Percentiles rank a stretch among this genome's conserved stretches.
phyloP scores from a whole-genome alignment of 2,888 invertebrate genomes.

The Zygogramma bicolorata region DNA sequence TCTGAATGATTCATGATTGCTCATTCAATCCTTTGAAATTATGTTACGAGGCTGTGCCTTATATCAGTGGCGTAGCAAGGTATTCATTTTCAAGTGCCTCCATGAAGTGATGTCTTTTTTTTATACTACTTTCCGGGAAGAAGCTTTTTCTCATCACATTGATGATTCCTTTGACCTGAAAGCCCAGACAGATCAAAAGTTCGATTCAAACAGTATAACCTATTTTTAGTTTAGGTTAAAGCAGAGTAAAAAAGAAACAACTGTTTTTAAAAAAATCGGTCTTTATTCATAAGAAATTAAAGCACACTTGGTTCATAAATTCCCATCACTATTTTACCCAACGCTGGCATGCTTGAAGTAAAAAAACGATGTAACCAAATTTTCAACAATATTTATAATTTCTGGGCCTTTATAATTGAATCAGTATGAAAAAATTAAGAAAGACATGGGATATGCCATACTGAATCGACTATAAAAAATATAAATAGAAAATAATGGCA shows the following conservation, averaged over 20 bases:
- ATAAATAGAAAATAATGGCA: slow-evolving; percentile 61
- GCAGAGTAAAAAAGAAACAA: slow-evolving; percentile 30
- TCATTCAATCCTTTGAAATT: too few species aligned
- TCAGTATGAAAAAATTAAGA: slow-evolving; percentile 33
- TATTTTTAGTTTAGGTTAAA: too few species aligned
- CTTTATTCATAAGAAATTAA: slow-evolving; percentile 67
- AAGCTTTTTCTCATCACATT: too few species aligned
- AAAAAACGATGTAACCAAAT: slow-evolving; percentile 56
- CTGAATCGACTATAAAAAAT: slow-evolving; percentile 47
- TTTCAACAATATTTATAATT: slow-evolving; percentile 51
- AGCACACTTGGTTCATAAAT: slow-evolving; percentile 68
- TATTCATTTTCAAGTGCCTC: too few species aligned
- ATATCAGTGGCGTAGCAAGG: too few species aligned
- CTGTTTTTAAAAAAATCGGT: slow-evolving; percentile 64
- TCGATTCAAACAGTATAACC: too few species aligned
- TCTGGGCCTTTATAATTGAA: slow-evolving; percentile 30
- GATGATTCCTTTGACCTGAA: too few species aligned
- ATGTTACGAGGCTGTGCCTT: too few species aligned
- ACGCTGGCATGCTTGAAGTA: slow-evolving; percentile 57
- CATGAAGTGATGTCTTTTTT: too few species aligned
- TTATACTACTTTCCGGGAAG: too few species aligned
- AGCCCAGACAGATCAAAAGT: too few species aligned
- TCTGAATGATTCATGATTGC: too few species aligned
- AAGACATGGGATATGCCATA: slow-evolving; percentile 43
- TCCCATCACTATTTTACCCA: slow-evolving; percentile 60